A percentile compares a stretch with the other conserved stretches of the same genome.
Conservation (phyloP, 2,113 vertebrate genomes). For the Andinoacara biseriatus region DNA sequence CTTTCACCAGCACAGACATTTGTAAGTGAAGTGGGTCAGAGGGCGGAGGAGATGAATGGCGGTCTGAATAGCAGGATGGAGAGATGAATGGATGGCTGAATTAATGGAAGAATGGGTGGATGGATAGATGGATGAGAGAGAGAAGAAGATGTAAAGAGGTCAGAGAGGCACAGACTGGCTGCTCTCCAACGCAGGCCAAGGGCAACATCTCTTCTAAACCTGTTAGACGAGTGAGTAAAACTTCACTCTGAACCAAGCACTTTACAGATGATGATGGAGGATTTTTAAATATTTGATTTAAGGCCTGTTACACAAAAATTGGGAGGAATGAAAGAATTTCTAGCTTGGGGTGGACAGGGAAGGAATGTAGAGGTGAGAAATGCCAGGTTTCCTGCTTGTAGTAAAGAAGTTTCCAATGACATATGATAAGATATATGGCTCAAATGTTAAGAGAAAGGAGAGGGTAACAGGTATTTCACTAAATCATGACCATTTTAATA, state of each 20-base stretch:
- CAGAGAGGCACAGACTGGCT: conserved; percentile 64
- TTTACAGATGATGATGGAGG: background rate
- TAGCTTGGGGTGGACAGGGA: background rate
- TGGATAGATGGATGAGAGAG: conserved; percentile 55
- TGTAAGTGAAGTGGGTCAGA: conserved; percentile 78
- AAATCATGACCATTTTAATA: background rate
- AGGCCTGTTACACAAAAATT: background rate
- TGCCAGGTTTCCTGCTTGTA: background rate
- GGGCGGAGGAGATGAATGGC: conserved; percentile 64
- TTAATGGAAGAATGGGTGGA: conserved; percentile 57
- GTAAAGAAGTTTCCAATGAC: too few species aligned
- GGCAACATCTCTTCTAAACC: conserved; percentile 20
- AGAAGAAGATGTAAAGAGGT: conserved; percentile 72
- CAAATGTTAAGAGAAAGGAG: conserved; percentile 1
- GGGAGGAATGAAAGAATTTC: background rate
- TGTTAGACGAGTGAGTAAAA: background rate
- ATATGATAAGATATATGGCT: background rate
- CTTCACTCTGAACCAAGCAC: background rate
- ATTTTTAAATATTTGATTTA: background rate
- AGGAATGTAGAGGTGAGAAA: background rate
- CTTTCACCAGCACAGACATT: conserved; percentile 58
- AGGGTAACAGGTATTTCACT: background rate
- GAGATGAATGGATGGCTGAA: conserved; percentile 66
- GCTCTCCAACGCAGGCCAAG: conserved; percentile 40
- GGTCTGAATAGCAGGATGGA: conserved; percentile 60